Conservation (phyloP, 2,888 invertebrate species). For the Apamea monoglypha region DNA sequence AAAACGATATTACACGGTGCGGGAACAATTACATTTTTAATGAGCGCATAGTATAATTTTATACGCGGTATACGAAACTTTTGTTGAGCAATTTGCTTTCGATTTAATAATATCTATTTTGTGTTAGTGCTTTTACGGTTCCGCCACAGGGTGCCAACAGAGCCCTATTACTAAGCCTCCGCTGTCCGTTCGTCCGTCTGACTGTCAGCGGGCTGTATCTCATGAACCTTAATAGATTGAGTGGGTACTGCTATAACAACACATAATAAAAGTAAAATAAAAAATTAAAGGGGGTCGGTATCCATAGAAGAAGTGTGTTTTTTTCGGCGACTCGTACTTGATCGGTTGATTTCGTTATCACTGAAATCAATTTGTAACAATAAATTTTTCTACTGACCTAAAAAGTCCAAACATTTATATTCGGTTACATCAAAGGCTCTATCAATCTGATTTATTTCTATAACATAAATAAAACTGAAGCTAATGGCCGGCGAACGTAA, state of each 20-base stretch:
- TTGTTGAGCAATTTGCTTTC: background rate
- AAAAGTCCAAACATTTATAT: conserved; percentile 7
- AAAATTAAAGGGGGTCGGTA: background rate
- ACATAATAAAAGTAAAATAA: background rate
- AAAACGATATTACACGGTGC: conserved; percentile 12
- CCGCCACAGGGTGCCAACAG: background rate
- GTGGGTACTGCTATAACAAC: background rate
- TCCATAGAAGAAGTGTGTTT: background rate
- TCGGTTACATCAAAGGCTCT: conserved; percentile 56
- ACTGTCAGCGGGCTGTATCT: background rate
- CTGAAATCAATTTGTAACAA: background rate
- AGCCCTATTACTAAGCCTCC: background rate
- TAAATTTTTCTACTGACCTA: background rate
- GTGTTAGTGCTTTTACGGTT: conserved; percentile 3
- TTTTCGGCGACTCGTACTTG: background rate
- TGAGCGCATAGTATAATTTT: conserved; percentile 18
- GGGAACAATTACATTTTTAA: conserved; percentile 34
- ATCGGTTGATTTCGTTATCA: background rate
- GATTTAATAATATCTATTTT: background rate
- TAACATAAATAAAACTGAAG: conserved; percentile 50
- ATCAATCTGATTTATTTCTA: conserved; percentile 48
- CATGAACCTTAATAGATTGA: background rate
- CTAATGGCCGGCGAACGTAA: conserved; percentile 48
- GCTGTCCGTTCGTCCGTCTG: background rate
- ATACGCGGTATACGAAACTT: background rate